These are phyloP conservation scores for Erythrolamprus reginae DNA, from an alignment of 2,113 vertebrate genomes.

Conservation along the genomic window DNA sequence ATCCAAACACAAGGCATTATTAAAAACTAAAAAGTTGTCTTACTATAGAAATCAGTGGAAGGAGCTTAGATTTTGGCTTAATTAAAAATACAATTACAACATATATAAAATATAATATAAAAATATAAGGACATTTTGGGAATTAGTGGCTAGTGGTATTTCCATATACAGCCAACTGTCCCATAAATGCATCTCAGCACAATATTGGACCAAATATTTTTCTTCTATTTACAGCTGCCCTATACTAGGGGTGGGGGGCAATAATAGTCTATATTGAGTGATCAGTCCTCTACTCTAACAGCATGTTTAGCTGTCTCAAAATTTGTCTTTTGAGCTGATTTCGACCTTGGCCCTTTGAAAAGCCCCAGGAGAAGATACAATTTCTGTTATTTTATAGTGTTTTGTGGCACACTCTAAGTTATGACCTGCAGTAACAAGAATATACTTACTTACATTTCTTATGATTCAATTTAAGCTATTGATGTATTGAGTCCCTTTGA, in stretches of 20 bases:
- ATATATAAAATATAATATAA: not conserved
- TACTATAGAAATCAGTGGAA: not conserved
- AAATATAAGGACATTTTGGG: not conserved
- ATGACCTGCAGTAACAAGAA: not conserved
- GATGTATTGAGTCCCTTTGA: constrained; percentile 22
- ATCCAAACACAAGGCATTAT: not conserved
- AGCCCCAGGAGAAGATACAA: not conserved
- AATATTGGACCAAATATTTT: not conserved
- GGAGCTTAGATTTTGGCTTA: not conserved
- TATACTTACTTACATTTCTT: not conserved
- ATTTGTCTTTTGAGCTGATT: not conserved
- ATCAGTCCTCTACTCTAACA: not conserved
- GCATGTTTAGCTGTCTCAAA: not conserved
- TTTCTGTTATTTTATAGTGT: not conserved
- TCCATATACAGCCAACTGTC: not conserved
- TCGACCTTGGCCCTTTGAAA: not conserved
- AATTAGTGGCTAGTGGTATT: not conserved
- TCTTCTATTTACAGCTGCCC: not conserved
- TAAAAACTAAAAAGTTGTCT: not conserved
- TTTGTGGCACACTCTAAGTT: not conserved
- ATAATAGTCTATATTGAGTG: not conserved
- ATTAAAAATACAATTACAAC: not conserved
- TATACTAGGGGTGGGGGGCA: not conserved
- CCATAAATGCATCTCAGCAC: not conserved
- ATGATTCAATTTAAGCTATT: not conserved